phyloP scores from a whole-genome alignment of 2,797 vertebrate genomes.

The Sardinella longiceps region DNA sequence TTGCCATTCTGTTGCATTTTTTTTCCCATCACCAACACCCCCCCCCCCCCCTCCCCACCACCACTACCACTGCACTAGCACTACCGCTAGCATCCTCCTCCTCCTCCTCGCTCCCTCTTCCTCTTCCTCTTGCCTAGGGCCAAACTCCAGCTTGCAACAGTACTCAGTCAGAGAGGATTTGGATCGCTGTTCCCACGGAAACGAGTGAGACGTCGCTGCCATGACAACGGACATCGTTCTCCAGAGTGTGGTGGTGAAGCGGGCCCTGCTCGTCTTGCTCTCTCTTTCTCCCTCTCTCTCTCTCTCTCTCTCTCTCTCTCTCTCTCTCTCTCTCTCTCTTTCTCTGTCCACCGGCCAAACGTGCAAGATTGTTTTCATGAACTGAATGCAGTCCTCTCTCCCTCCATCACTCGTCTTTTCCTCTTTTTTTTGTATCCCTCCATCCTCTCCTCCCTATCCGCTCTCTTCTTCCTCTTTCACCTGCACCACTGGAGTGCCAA shows the following conservation, averaged over 20 bases:
- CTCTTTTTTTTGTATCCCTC: not conserved
- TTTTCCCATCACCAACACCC: conserved; percentile 36
- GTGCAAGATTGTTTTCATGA: conserved; percentile 10
- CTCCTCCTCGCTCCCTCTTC: too few relatives aligned
- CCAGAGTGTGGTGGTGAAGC: conserved; percentile 62
- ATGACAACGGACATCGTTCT: conserved; percentile 79
- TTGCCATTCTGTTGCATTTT: conserved; percentile 68
- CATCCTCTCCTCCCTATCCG: not conserved
- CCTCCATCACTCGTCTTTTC: conserved; percentile 19
- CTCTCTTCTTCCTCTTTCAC: conserved; percentile 11
- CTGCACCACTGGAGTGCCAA: conserved; percentile 47
- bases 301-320: conserved; percentile 49
- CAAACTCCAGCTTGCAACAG: conserved; percentile 76
- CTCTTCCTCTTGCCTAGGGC: conserved; percentile 62
- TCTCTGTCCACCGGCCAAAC: not conserved
- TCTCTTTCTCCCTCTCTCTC: conserved; percentile 39
- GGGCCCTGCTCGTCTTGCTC: conserved; percentile 42
- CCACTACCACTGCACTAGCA: not conserved
- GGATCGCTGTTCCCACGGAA: conserved; percentile 74
- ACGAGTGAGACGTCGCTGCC: conserved; percentile 76
- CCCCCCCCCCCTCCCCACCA: conserved; percentile 25
- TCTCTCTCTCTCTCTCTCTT: conserved; percentile 15
- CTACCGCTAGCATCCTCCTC: not conserved
- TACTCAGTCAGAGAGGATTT: conserved; percentile 67
- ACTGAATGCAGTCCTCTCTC: not conserved